Conservation (phyloP, 23 tunicate species). For the Phallusia fumigata region DNA sequence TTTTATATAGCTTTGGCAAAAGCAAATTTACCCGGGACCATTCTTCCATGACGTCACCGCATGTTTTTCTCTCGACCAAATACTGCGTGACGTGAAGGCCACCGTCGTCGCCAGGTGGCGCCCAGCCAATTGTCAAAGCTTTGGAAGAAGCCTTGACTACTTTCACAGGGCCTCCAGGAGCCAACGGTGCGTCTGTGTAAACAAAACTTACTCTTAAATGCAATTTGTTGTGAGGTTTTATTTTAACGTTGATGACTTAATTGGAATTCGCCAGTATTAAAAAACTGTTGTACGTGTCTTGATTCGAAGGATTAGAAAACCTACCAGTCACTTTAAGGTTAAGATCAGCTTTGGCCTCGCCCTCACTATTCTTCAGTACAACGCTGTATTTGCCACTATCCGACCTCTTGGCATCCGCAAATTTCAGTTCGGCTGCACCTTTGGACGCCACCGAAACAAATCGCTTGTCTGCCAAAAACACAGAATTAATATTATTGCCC, state of each 20-base stretch:
- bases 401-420: conserved; percentile 33
- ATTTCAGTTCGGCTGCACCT: conserved; percentile 27
- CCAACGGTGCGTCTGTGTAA: conserved; percentile 45
- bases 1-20: too few species aligned
- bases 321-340: conserved; percentile 72
- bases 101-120: conserved; percentile 86
- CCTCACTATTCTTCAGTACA: conserved; percentile 66
- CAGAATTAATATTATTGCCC: too few species aligned
- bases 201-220: too few species aligned
- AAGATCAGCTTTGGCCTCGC: conserved; percentile 58
- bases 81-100: conserved; percentile 81
- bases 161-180: conserved; percentile 69
- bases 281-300: too few species aligned
- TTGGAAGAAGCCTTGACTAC: conserved; percentile 88
- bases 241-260: too few species aligned
- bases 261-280: too few species aligned
- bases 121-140: conserved; percentile 77
- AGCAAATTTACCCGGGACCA: conserved; percentile 67
- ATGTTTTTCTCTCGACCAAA: conserved; percentile 53
- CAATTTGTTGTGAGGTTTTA: too few species aligned
- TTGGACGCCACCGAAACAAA: conserved; percentile 16
- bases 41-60: conserved; percentile 51
- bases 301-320: too few species aligned
- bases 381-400: conserved; percentile 76
- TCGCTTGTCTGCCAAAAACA: conserved; percentile 8